These are phyloP conservation scores for Lanistes nyassanus DNA, from an alignment of 1,140 invertebrate genomes.

Conservation along the genomic window DNA sequence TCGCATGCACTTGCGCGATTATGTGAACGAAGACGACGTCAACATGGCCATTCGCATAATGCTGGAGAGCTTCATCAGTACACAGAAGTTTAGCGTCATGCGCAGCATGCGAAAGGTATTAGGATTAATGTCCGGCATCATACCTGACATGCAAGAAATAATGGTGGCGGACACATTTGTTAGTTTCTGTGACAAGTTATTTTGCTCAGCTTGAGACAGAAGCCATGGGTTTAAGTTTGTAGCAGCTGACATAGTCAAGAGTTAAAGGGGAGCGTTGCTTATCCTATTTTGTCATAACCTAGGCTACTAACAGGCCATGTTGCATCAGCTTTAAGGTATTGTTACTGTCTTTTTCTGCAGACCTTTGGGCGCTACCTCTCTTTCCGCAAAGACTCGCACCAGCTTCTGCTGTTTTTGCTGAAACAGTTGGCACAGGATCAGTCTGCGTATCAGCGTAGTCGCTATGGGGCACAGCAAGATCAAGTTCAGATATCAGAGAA, in stretches of 20 bases:
- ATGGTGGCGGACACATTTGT: too few relatives aligned
- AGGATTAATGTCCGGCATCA: too few relatives aligned
- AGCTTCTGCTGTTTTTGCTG: conserved; percentile 94
- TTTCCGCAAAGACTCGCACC: conserved; percentile 95
- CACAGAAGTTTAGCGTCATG: conserved; percentile 98
- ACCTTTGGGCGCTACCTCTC: conserved; percentile 93
- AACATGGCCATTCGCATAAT: conserved; percentile 97
- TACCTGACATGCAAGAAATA: too few relatives aligned
- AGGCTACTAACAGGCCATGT: too few relatives aligned
- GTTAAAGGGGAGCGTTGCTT: too few relatives aligned
- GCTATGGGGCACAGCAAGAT: conserved; percentile 75
- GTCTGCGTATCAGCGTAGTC: conserved; percentile 84
- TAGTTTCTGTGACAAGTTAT: too few relatives aligned
- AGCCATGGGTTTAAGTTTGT: too few relatives aligned
- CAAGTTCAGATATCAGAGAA: conserved; percentile 89
- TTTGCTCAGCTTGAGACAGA: too few relatives aligned
- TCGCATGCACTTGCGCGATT: conserved; percentile 92
- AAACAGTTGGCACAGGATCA: conserved; percentile 94
- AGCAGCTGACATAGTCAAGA: too few relatives aligned
- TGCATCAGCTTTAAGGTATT: neutral
- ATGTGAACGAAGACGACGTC: conserved; percentile 95
- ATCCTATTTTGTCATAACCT: too few relatives aligned
- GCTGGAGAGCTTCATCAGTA: conserved; percentile 97
- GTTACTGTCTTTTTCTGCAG: conserved; percentile 70
- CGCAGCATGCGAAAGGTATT: conserved; percentile 91